Evolutionary conservation across 1,140 invertebrate genomes (phyloP), one percentile per base, ranked within the genome.

Genomic region (Wasmannia auropunctata): DNA sequence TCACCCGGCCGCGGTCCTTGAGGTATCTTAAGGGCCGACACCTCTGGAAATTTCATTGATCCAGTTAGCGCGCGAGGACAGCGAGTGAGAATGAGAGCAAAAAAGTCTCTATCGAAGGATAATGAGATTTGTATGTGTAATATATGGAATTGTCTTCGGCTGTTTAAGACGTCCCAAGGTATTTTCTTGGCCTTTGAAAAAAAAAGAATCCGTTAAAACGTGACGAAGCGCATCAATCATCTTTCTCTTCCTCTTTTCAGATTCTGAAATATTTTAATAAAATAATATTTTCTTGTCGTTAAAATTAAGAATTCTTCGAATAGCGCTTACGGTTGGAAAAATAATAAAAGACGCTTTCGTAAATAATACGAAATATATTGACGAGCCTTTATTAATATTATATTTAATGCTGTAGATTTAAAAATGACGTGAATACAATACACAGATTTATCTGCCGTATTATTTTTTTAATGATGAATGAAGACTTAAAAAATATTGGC

Each of bases 21-120:
- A 67, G 22, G 7, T 49, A 28, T 58, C n/a, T 14, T 22, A 25
- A n/a, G 22, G 8, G 34, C 7, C 31, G 7, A 22, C 14, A 25
- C 16, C 14, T 75, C 22, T 40, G 34, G 31, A 40, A 75, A 75
- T 19, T 37, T 25, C 34, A 58, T 58, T 58, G 31, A 34, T 56
- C 31, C 8, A 56, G 16, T 54, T 74, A 54, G 37, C 14, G 31
- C 11, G 34, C 22, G 16, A 40, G 31, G n/a, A 25, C n/a, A 37
- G n/a, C 19, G 0, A 25, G 37, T 2, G 31, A 58, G n/a, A 75
- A 75, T 10, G 28, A n/a, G 10, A 11, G 49, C 49, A 72, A 54
- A 72, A 72, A 72, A 72, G 49, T 34, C 10, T 34, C 10, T 11
- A 5, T 54, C 49, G 69, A 74, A 74, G 19, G n/a, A 56, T 56